phyloP scores from a whole-genome alignment of 2,113 vertebrate genomes.

The Anseranas semipalmata region DNA sequence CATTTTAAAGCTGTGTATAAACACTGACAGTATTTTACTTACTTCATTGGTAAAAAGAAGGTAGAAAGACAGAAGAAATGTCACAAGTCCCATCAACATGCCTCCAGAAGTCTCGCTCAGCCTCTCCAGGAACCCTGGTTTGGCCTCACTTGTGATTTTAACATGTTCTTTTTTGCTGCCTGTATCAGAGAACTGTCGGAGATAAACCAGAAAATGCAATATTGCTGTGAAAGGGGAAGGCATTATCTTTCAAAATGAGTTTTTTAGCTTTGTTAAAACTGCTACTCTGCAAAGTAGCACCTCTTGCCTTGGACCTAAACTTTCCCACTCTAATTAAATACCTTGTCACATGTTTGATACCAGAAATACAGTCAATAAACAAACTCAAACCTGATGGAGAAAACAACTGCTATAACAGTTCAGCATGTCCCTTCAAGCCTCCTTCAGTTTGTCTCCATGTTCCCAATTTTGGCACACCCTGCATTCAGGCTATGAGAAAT shows the following conservation, averaged over 20 bases:
- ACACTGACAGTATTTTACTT: background rate
- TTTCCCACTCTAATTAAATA: background rate
- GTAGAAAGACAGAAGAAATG: conserved; percentile 90
- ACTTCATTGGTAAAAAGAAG: conserved; percentile 97
- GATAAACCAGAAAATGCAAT: background rate
- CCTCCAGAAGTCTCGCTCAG: conserved; percentile 90
- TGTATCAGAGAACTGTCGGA: conserved; percentile 63
- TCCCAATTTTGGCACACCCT: background rate
- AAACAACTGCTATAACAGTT: rapidly evolving
- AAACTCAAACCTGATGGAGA: background rate
- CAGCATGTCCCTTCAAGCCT: background rate
- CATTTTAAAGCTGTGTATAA: background rate
- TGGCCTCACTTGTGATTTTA: conserved; percentile 71
- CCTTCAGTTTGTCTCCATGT: background rate
- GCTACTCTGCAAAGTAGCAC: background rate
- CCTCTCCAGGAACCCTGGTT: conserved; percentile 92
- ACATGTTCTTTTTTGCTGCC: conserved; percentile 79
- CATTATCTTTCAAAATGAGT: background rate
- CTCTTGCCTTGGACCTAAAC: background rate
- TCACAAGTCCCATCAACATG: conserved; percentile 82
- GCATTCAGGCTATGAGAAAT: background rate
- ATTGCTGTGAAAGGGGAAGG: background rate
- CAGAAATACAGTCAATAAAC: background rate
- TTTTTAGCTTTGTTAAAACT: background rate
- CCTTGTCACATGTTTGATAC: background rate